Evolutionary conservation across 2,888 invertebrate species (phyloP), one percentile per base, ranked within the genome.

Genomic region (Steromphala cineraria): DNA sequence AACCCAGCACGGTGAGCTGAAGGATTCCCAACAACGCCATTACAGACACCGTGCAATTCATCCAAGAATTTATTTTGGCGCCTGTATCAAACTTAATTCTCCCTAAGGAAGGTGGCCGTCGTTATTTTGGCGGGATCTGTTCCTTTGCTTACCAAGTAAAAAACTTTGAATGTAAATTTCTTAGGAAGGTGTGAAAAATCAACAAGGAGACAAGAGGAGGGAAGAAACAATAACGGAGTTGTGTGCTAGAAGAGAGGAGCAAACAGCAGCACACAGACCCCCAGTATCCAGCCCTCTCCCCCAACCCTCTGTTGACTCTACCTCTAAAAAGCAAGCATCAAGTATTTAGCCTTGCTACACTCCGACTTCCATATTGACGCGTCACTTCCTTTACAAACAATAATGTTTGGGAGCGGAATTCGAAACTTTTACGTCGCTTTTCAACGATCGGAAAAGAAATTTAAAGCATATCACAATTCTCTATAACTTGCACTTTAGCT

Each of bases 401-500:
- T 17, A 53, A 31, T 79, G 79, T 79, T 79, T 79, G 79, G 53
- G 55, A 79, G 55, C 79, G 79, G 79, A 74, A 79, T 79, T 79
- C 75, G 75, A 75, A 79, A 53, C 36, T 71, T 79, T 74, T 75
- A 55, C 53, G 62, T 71, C 36, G 31, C 24, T 71, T 71, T 71
- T 36, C 71, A 71, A 36, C 17, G 71, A 31, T 71, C 19, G 19
- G 31, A 19, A 36, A 40, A 36, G 19, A 71, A 31, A 71, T 71
- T 36, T 71, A 71, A 28, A 31, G 71, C 71, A 71, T 19, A 40
- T 40, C 28, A 71, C 19, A 40, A 31, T 17, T 15, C 19, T 71
- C 19, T 36, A 24, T 40, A 36, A 17, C 71, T 19, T 40, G 36
- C 28, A 71, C 71, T 71, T 67, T 71, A 40, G 36, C 40, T n/a